Base-by-base conservation (phyloP, 2,797 vertebrate species). In the Gadopsis marmoratus region DNA sequence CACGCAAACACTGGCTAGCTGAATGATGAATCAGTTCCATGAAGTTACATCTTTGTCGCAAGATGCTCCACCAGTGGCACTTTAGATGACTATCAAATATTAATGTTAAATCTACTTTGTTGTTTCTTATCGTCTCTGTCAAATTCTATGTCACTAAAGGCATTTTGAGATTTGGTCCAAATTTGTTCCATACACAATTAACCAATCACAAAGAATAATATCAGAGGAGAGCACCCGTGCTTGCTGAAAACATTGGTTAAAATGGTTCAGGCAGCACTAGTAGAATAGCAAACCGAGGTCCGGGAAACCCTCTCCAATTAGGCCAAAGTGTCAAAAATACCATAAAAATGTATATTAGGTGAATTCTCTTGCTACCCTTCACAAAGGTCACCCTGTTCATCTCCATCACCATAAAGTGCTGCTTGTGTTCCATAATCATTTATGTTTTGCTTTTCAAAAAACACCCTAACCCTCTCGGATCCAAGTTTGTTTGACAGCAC, bases 41-140 rank as follows among this genome's bases (percentile, higher is more conserved):
- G 7, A 70, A 51, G 67, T 78, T 79, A 26, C 47, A 41, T 66
- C 47, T 76, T 62, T 78, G 29, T 78, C 78, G 76, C 69, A 23
- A 63, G 58, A 82, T 56, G 68, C 47, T 67, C 50, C 26, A 53
- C 17, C 70, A 55, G 41, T 17, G 54, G 41, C 41, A 61, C 60
- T 74, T 78, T 4, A 31, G 23, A 81, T 63, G 67, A 72, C 59
- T 45, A 71, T 80, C 14, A 86, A 80, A 78, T 67, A 79, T 81
- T 71, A 29, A 86, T 67, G 33, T 50, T 29, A 73, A 65, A 76
- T 54, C 26, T 31, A 26, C 29, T 37, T 33, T n/a, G 13, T 73
- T 3, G 37, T 71, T 69, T 65, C 29, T 70, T 53, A 45, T 1
- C 12, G n/a, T 48, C 2, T 69, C 33, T 39, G 43, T 43, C 16